Evolutionary conservation across 2,797 vertebrate genomes (phyloP), one percentile per base, ranked within the genome.

Genomic region (Sebastes kiyomatsui): DNA sequence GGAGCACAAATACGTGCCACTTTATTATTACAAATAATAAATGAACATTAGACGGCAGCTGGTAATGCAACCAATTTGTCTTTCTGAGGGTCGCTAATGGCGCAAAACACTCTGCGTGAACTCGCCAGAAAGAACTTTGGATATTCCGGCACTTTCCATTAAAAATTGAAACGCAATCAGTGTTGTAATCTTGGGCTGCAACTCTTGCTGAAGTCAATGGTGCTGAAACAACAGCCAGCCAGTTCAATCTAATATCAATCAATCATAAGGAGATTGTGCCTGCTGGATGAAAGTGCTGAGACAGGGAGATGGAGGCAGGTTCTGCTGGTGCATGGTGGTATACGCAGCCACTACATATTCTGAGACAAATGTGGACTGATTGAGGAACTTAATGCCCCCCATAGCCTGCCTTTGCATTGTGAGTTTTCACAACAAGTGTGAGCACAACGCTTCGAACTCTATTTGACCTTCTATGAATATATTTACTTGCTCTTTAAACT

Each of bases 1-100:
- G 72, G 84, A 84, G 77, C 80, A 81, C 90, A 92, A 92, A 91
- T 87, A 88, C 66, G 79, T 83, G 87, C 80, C 90, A 90, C 90
- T 93, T 93, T 87, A 92, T 95, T 94, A 94, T 91, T 86, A 81
- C 88, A 91, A 93, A 94, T 95, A 95, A 95, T 93, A 93, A 94
- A 95, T 95, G 87, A 95, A 91, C 87, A 93, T 95, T 92, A 91
- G 92, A 90, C 78, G 92, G 91, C 80, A 49, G 87, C 85, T 82
- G 83, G 87, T 95, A 96, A 96, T 95, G 92, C 90, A 92, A 66
- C 85, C 94, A 90, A 95, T 96, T 95, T 94, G 93, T 96, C 94
- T 96, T 95, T 91, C 79, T 93, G 93, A 94, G 90, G 87, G 81
- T 72, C 35, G 87, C 87, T 96, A 96, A 96, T 96, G 94, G 90